Conservation (phyloP, 2,113 vertebrate species). For the Etheostoma cragini region DNA sequence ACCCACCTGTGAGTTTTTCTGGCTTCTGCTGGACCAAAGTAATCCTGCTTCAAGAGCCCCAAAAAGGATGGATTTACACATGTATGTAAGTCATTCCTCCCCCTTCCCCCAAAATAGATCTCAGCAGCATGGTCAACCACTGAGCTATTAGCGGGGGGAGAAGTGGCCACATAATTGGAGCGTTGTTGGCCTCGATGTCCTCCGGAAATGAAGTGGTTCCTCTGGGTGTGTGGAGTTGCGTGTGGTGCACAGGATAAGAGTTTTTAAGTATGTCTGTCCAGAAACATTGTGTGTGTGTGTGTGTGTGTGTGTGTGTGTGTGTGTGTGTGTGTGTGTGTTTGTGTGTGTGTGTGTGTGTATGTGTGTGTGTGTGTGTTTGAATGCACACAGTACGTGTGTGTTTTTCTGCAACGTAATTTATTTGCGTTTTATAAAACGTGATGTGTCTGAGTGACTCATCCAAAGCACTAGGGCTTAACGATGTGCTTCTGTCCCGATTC, state of each 20-base stretch:
- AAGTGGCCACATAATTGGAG: slow-evolving; percentile 60
- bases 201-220: slow-evolving; percentile 68
- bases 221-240: slow-evolving; percentile 62
- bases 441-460: background rate
- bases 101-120: slow-evolving; percentile 65
- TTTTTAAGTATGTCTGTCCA: slow-evolving; percentile 29
- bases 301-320: slow-evolving; percentile 6
- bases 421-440: slow-evolving; percentile 1
- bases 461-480: background rate
- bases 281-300: slow-evolving; percentile 9
- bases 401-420: background rate
- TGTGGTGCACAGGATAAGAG: slow-evolving; percentile 47
- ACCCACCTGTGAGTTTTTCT: slow-evolving; percentile 55
- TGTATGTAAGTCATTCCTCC: slow-evolving; percentile 55
- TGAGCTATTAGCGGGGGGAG: slow-evolving; percentile 44
- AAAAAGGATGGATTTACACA: slow-evolving; percentile 58
- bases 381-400: background rate
- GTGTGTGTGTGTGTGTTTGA: slow-evolving; percentile 9
- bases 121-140: slow-evolving; percentile 47
- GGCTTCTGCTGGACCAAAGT: slow-evolving; percentile 54
- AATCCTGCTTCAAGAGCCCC: slow-evolving; percentile 47
- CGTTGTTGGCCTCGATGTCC: slow-evolving; percentile 61
- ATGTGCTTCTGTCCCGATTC: too few species aligned
- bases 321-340: slow-evolving; percentile 10
- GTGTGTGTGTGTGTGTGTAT: background rate